These are phyloP conservation scores for Ammospiza caudacuta DNA, from an alignment of 2,113 vertebrate species.

Conservation along the genomic window DNA sequence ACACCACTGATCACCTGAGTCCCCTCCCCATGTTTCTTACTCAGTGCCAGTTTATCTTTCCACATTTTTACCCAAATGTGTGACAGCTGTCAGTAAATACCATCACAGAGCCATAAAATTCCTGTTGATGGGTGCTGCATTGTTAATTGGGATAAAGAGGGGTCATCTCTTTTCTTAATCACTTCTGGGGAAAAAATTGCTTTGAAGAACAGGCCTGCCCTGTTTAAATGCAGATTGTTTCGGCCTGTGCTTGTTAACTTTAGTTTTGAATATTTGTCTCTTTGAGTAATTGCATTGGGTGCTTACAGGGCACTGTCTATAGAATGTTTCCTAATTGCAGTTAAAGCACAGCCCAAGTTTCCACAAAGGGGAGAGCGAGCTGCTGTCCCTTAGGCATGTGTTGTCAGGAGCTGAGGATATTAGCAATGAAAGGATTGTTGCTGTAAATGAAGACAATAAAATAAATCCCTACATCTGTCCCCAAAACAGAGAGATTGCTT, in stretches of 20 bases:
- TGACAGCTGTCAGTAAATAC: background rate
- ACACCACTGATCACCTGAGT: background rate
- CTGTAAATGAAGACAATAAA: background rate
- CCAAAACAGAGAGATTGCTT: background rate
- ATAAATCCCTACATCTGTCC: background rate
- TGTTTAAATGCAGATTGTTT: background rate
- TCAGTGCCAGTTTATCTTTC: background rate
- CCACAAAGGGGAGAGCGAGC: background rate
- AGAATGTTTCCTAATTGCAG: background rate
- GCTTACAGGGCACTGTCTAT: background rate
- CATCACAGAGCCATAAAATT: background rate
- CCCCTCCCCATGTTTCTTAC: background rate
- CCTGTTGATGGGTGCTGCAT: background rate
- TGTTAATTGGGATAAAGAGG: background rate
- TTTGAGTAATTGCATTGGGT: accelerated
- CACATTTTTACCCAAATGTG: background rate
- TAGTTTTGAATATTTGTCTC: background rate
- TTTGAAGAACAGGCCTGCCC: background rate
- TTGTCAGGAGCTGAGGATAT: background rate
- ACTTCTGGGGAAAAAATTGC: background rate
- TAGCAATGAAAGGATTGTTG: background rate
- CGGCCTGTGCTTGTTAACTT: background rate
- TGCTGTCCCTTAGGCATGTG: background rate
- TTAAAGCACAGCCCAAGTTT: background rate
- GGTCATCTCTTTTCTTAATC: background rate